phyloP scores from a whole-genome alignment of 2,888 invertebrate species.

The Drosophila mulleri region DNA sequence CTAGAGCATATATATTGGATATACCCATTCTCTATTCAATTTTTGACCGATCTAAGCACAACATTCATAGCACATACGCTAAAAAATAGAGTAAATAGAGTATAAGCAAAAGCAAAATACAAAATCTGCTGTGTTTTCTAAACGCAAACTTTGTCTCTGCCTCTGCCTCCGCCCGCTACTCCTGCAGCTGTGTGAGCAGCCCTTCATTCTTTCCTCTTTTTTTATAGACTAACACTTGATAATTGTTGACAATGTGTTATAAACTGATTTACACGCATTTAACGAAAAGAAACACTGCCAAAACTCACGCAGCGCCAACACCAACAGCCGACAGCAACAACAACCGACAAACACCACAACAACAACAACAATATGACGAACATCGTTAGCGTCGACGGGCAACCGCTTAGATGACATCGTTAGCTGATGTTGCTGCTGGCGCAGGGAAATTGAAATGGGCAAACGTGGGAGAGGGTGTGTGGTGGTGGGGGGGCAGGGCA shows the following conservation, averaged over 20 bases:
- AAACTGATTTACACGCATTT: conserved; percentile 80
- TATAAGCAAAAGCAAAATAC: neutral
- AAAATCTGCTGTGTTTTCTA: conserved; percentile 17
- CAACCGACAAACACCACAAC: conserved; percentile 13
- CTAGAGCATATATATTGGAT: neutral
- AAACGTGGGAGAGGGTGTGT: too few species aligned
- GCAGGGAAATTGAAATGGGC: conserved; percentile 18
- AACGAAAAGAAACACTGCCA: conserved; percentile 76
- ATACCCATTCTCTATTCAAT: neutral
- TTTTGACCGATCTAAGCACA: too few species aligned
- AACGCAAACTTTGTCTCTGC: neutral
- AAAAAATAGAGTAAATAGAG: too few species aligned
- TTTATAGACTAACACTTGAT: conserved; percentile 58
- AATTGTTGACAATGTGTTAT: conserved; percentile 81
- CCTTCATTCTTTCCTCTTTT: conserved; percentile 27
- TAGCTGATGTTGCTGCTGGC: conserved; percentile 57
- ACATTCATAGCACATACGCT: conserved; percentile 13
- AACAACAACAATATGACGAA: conserved; percentile 43
- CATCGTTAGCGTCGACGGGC: conserved; percentile 62
- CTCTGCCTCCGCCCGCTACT: neutral
- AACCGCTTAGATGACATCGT: conserved; percentile 77
- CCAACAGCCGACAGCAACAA: conserved; percentile 50
- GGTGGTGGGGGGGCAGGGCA: conserved; percentile 19
- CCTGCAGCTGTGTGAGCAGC: conserved; percentile 25
- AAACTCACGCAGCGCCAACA: conserved; percentile 77